Percentiles rank a stretch among this genome's conserved stretches.
Conservation (phyloP, 2,113 vertebrate genomes). For the Rhineura floridana region DNA sequence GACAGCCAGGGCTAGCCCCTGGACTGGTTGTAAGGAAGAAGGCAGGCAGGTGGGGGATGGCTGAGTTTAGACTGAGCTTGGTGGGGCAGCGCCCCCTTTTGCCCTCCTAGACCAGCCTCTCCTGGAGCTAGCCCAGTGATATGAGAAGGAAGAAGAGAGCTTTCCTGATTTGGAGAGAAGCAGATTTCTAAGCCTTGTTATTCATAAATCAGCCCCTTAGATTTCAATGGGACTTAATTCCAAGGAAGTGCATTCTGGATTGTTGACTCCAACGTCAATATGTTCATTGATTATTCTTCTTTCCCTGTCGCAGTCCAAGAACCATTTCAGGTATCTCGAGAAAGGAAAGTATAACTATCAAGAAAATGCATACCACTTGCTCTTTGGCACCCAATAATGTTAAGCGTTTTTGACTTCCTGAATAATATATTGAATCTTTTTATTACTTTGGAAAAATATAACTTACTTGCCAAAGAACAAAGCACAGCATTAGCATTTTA, state of each 20-base stretch:
- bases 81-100: no score
- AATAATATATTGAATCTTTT: conserved; percentile 25
- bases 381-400: neutral
- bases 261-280: neutral
- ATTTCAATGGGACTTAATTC: no score
- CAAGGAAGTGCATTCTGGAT: no score
- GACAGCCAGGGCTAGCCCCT: no score
- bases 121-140: neutral
- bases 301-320: neutral
- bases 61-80: no score
- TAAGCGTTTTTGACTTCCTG: conserved; percentile 5
- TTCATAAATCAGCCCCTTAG: no score
- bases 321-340: conserved; percentile 6
- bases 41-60: no score
- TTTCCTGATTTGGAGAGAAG: neutral
- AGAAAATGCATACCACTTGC: conserved; percentile 10
- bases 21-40: no score
- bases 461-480: conserved; percentile 41
- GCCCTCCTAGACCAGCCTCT: no score
- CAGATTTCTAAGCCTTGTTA: neutral
- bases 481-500: conserved; percentile 23
- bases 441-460: conserved; percentile 39
- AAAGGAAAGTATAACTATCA: neutral
- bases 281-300: neutral
- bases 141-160: neutral